Base-by-base conservation (phyloP, 2,797 vertebrate species). In the Megalops cyprinoides region DNA sequence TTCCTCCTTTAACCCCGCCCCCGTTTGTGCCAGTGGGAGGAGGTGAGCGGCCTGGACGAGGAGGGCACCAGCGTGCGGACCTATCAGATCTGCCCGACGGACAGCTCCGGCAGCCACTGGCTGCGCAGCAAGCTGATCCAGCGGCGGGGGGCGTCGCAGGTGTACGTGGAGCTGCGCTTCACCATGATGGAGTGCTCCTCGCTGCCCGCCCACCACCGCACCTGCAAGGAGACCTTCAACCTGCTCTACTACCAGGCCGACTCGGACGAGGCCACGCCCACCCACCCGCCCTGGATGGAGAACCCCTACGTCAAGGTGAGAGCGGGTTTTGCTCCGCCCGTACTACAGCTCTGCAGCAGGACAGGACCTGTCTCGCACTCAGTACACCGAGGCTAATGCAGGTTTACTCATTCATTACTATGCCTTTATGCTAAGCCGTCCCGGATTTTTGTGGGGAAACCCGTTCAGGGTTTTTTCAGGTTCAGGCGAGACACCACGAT, bases 211-310 rank as follows among this genome's bases (percentile, higher is more conserved):
- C 91, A 91, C 34, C 84, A 58, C 56, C 93, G 94, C 0, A 87
- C 94, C 53, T 97, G 96, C 87, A 97, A 96, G 78, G 96, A 97
- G 79, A 97, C 96, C 12, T 97, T 97, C 84, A 97, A 95, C 44
- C 89, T 97, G 0, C 96, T 92, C 74, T 91, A 91, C 84, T 96
- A 94, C 1, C 92, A 94, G 81, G 88, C 91, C 0, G 93, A 95
- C 0, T 75, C 82, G 0, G 95, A 96, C 82, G 90, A 94, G 0
- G 96, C 95, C 87, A 96, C 93, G 0, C 89, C 90, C 80, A 88
- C 89, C 0, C 90, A 89, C 0, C 96, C 96, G 0, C 82, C 94
- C 7, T 97, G 96, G 96, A 95, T 96, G 95, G 96, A 96, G 92
- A 96, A 95, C 87, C 96, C 96, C 0, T 97, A 96, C 85, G 81